Evolutionary conservation across 2,797 vertebrate species (phyloP).

Genomic region (Scolopax bukidnonensis): DNA sequence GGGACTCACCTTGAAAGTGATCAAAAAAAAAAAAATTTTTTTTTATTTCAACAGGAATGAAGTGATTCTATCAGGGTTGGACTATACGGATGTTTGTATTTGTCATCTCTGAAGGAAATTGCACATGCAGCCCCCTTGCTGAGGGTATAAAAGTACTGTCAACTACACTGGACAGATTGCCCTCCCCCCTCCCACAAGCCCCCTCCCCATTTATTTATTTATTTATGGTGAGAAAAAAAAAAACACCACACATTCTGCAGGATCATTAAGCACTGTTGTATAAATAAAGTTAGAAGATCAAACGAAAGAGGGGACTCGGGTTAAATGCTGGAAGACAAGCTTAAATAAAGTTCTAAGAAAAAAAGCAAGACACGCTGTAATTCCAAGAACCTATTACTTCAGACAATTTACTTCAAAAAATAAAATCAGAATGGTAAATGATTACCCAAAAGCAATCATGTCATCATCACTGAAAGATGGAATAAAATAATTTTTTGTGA

Average conservation of each 20-base stretch:
- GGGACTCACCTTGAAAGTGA: constrained; percentile 81
- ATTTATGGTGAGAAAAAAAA: constrained; percentile 58
- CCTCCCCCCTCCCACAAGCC: background rate
- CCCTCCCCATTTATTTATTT: background rate
- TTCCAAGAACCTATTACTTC: constrained; percentile 90
- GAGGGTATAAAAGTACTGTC: constrained; percentile 82
- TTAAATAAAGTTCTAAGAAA: constrained; percentile 89
- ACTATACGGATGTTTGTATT: constrained; percentile 80
- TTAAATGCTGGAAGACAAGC: constrained; percentile 89
- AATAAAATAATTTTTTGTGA: constrained; percentile 99
- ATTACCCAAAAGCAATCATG: constrained; percentile 99
- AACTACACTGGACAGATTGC: constrained; percentile 76
- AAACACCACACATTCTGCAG: constrained; percentile 64
- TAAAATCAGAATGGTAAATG: constrained; percentile 98
- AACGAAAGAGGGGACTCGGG: constrained; percentile 88
- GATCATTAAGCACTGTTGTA: constrained; percentile 94
- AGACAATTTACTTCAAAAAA: constrained; percentile 97
- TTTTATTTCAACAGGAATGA: constrained; percentile 73
- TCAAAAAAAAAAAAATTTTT: constrained; percentile 72
- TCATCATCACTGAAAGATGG: constrained; percentile 99
- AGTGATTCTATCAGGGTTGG: constrained; percentile 78
- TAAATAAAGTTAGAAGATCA: constrained; percentile 91
- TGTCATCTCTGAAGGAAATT: constrained; percentile 81
- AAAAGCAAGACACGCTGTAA: constrained; percentile 85
- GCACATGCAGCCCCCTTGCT: constrained; percentile 80